Conservation (phyloP, 2,113 vertebrate species). For the Vimba vimba region DNA sequence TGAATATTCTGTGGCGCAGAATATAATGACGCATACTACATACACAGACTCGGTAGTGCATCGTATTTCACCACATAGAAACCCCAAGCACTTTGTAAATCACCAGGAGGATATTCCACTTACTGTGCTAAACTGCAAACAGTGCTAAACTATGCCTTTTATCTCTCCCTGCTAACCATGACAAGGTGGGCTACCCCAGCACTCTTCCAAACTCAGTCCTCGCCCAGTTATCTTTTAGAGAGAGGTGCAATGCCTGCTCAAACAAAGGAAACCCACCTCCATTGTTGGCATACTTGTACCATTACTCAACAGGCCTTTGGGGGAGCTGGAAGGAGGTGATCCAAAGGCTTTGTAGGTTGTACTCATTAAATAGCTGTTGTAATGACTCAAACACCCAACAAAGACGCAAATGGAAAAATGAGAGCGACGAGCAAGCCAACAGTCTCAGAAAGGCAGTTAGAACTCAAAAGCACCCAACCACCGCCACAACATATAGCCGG, state of each 20-base stretch:
- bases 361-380: conserved; percentile 52
- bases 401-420: conserved; percentile 58
- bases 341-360: conserved; percentile 38
- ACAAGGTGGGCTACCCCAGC: conserved; percentile 13
- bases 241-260: conserved; percentile 33
- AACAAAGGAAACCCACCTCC: conserved; percentile 24
- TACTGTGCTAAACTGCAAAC: conserved; percentile 36
- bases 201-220: conserved; percentile 55
- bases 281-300: conserved; percentile 26
- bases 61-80: conserved; percentile 40
- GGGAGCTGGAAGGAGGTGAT: conserved; percentile 34
- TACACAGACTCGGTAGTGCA: conserved; percentile 5
- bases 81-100: conserved; percentile 47
- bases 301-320: conserved; percentile 46
- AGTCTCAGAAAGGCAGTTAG: neutral
- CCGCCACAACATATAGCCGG: conserved; percentile 10
- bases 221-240: conserved; percentile 34
- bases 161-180: conserved; percentile 38
- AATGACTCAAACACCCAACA: conserved; percentile 56
- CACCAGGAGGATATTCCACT: conserved; percentile 24
- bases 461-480: neutral
- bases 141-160: conserved; percentile 45
- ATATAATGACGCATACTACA: neutral
- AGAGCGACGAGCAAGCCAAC: conserved; percentile 46
- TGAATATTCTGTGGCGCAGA: neutral